Base-by-base conservation (phyloP, 2,888 invertebrate species). In the Margaritifera margaritifera region DNA sequence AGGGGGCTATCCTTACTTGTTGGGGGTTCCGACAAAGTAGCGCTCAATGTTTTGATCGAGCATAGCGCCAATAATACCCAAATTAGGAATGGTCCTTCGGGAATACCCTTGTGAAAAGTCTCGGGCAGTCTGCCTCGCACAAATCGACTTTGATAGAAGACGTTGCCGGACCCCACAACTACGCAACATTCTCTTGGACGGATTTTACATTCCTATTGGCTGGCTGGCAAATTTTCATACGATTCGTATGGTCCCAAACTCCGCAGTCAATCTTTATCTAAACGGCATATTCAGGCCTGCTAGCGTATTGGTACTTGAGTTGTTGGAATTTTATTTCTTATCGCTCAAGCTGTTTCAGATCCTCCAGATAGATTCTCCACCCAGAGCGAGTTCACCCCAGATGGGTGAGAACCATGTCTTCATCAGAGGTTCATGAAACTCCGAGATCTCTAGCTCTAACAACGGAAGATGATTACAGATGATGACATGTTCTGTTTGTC, bases 41-140 rank as follows among this genome's bases (percentile, higher is more conserved):
- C 69, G 8, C 64, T n/a, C n/a, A n/a, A 67, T 53, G 74, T 71
- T 4, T 67, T 75, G 31, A 6, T 65, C 11, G 54, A n/a, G n/a
- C n/a, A n/a, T 69, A n/a, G 54, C 71, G 0, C 74, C 74, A 20
- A n/a, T 75, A n/a, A 24, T 75, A 71, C 42, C 69, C 69, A 11
- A 57, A n/a, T n/a, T 64, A 15, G 69, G 71, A 6, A 62, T 75
- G n/a, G 31, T 64, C 71, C 20, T 75, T 65, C 42, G 67, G 69
- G 6, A 71, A 68, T 55, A 62, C 67, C 6, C 62, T 69, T n/a
- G 52, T 75, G 4, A 66, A 69, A 42, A 57, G n/a, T 75, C 18
- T 62, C 69, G 0, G 74, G 74, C n/a, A 11, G 59, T 71, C 42
- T 66, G 69, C 53, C 51, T 75, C n/a, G n/a, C n/a, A n/a, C n/a